A percentile compares a stretch with the other conserved stretches of the same genome.
phyloP scores from a whole-genome alignment of 2,113 vertebrate species.

The Charadrius vociferus region DNA sequence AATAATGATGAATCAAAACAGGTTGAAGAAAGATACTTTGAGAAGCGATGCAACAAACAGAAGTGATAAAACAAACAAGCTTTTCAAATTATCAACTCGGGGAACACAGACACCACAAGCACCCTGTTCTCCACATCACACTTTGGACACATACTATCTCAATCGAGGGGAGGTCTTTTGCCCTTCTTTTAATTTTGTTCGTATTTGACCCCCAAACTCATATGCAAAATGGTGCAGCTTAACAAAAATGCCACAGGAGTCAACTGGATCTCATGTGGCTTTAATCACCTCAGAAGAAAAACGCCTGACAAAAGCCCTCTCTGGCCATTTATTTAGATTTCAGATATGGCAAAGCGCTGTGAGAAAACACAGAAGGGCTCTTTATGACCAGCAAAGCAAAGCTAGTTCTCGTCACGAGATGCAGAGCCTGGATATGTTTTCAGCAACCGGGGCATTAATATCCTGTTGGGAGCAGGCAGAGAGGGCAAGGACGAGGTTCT shows the following conservation, averaged over 20 bases:
- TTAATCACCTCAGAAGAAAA: slow-evolving; percentile 5
- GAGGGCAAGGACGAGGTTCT: neutral
- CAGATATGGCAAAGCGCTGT: neutral
- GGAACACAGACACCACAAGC: neutral
- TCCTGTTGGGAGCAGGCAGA: neutral
- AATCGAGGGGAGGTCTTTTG: neutral
- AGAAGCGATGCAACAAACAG: neutral
- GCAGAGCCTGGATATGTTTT: neutral
- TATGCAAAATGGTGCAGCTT: neutral
- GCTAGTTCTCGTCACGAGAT: neutral
- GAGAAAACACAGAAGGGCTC: slow-evolving; percentile 25
- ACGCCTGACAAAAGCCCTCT: neutral
- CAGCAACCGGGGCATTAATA: neutral
- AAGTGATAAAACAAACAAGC: neutral
- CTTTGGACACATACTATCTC: neutral
- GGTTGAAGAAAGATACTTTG: neutral
- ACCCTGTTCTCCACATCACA: neutral
- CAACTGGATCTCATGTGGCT: slow-evolving; percentile 18
- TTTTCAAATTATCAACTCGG: neutral
- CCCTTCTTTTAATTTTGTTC: neutral
- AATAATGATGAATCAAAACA: neutral
- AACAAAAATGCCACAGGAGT: neutral
- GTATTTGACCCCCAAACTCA: neutral
- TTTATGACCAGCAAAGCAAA: neutral
- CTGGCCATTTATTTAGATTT: neutral